These are phyloP conservation scores for Cheilosia grossa DNA, from an alignment of 2,888 invertebrate species.

Conservation along the genomic window DNA sequence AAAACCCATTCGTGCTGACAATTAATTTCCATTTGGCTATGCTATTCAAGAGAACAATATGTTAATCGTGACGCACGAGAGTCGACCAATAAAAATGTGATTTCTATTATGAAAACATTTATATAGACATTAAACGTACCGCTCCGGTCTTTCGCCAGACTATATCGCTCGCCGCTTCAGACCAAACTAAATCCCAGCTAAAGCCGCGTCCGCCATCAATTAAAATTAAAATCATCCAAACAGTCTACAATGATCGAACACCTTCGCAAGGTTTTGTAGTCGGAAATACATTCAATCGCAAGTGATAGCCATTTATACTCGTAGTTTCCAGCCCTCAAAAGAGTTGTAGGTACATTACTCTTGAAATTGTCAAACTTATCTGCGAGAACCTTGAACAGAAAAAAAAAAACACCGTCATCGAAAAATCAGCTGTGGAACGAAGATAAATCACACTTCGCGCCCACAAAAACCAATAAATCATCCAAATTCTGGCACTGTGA, in stretches of 20 bases:
- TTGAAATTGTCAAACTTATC: slow-evolving; percentile 29
- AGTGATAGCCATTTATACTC: neutral
- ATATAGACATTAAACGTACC: neutral
- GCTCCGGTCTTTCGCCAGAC: neutral
- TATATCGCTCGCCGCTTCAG: neutral
- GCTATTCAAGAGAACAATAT: neutral
- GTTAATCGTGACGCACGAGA: neutral
- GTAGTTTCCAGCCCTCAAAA: slow-evolving; percentile 12
- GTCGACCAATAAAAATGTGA: neutral
- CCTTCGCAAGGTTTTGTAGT: slow-evolving; percentile 4
- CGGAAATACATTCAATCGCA: neutral
- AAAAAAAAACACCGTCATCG: neutral
- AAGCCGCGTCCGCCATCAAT: slow-evolving; percentile 36
- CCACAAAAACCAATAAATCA: slow-evolving; percentile 60
- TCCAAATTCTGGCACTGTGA: slow-evolving; percentile 52
- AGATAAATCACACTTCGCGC: slow-evolving; percentile 61
- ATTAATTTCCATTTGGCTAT: too few relatives aligned
- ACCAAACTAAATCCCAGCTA: slow-evolving; percentile 1
- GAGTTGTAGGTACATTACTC: slow-evolving; percentile 10
- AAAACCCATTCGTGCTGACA: too few relatives aligned
- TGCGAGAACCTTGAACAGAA: neutral
- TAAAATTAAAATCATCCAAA: slow-evolving; percentile 14
- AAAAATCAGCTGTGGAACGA: slow-evolving; percentile 41
- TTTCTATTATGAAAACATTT: neutral
- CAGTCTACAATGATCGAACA: slow-evolving; percentile 38